Evolutionary conservation across 2,888 invertebrate species (phyloP).

Genomic region (Rhingia campestris): DNA sequence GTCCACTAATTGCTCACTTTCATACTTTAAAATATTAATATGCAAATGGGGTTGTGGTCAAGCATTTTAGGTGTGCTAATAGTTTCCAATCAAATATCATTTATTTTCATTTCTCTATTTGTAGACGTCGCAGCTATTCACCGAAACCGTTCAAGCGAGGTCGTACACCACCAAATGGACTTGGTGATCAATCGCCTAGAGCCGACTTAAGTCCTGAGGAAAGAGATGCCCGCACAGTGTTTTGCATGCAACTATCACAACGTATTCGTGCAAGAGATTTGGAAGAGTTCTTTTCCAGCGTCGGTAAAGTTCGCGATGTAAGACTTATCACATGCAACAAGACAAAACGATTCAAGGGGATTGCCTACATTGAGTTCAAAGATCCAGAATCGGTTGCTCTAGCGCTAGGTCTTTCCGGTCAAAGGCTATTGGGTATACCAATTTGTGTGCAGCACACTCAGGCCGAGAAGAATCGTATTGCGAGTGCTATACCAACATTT

Average conservation of each 20-base stretch:
- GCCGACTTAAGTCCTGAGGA: conserved; percentile 96
- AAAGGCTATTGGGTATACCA: conserved; percentile 96
- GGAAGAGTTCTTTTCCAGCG: conserved; percentile 99
- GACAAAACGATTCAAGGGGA: conserved; percentile 98
- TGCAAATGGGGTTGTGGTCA: too few relatives aligned
- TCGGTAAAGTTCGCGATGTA: conserved; percentile 99
- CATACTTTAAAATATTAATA: too few relatives aligned
- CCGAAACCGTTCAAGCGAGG: conserved; percentile 82
- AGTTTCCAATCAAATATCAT: background rate
- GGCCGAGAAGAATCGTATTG: conserved; percentile 96
- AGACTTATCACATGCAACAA: conserved; percentile 99
- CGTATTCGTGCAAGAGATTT: conserved; percentile 96
- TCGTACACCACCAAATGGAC: conserved; percentile 83
- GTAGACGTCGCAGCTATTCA: conserved; percentile 81
- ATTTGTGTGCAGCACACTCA: conserved; percentile 99
- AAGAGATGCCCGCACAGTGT: conserved; percentile 98
- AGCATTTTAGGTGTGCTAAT: too few relatives aligned
- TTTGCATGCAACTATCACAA: conserved; percentile 99
- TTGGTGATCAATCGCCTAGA: conserved; percentile 85
- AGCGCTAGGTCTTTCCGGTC: conserved; percentile 97
- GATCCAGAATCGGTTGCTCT: conserved; percentile 98
- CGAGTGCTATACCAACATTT: conserved; percentile 91
- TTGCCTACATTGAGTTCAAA: conserved; percentile 99
- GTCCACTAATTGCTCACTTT: too few relatives aligned
- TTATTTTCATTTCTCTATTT: background rate